Evolutionary conservation across 2,888 invertebrate genomes (phyloP).

Genomic region (Nomada flava): DNA sequence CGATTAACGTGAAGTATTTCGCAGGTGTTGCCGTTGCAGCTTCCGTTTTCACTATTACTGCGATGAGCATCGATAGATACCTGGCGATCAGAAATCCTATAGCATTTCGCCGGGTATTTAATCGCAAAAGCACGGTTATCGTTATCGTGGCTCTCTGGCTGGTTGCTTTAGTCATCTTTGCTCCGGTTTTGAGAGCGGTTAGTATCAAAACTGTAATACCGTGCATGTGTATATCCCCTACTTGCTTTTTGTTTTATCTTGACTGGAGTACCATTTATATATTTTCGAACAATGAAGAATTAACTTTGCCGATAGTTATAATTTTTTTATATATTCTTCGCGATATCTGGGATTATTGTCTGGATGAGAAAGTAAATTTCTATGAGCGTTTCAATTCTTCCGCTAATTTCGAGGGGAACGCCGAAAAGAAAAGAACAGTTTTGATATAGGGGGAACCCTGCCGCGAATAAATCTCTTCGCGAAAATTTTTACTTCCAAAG

Average conservation of each 20-base stretch:
- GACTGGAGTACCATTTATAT: not conserved
- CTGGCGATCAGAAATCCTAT: constrained; percentile 91
- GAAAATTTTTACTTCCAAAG: not conserved
- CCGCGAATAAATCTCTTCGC: constrained; percentile 2
- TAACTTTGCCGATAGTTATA: not conserved
- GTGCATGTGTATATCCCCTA: not conserved
- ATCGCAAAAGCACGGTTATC: constrained; percentile 87
- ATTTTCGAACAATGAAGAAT: constrained; percentile 9
- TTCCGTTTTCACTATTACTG: constrained; percentile 92
- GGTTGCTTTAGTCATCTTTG: constrained; percentile 88
- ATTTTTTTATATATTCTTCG: too few relatives aligned
- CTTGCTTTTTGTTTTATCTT: not conserved
- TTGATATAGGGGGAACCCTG: not conserved
- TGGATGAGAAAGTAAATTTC: too few relatives aligned
- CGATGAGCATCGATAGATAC: constrained; percentile 91
- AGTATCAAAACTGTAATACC: constrained; percentile 53
- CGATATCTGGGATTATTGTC: not conserved
- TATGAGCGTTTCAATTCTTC: too few relatives aligned
- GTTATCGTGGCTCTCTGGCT: constrained; percentile 89
- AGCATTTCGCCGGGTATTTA: constrained; percentile 89
- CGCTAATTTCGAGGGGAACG: not conserved
- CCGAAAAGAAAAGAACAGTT: not conserved
- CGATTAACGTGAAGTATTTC: constrained; percentile 57
- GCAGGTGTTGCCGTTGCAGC: constrained; percentile 91
- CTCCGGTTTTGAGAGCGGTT: constrained; percentile 87